Evolutionary conservation across 2,797 vertebrate species (phyloP).

Genomic region (Cyprinodon diabolis): DNA sequence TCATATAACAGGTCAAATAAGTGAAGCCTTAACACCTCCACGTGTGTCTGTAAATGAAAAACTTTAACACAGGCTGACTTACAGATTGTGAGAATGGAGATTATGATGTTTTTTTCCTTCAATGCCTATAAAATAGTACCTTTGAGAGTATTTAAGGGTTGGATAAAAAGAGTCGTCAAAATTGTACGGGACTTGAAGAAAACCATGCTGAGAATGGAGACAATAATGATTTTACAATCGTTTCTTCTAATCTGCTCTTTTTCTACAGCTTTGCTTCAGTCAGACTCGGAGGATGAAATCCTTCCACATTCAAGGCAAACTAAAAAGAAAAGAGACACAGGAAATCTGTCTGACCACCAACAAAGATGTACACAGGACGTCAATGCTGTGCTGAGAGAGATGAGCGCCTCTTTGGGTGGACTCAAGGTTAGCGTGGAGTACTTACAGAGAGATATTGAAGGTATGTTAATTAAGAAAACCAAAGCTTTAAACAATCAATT

Average conservation of each 20-base stretch:
- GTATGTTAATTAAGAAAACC: not conserved
- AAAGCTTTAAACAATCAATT: too few species aligned
- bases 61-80: too few species aligned
- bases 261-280: constrained; percentile 4
- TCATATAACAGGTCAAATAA: too few species aligned
- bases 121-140: too few species aligned
- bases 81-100: too few species aligned
- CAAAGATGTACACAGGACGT: constrained; percentile 2
- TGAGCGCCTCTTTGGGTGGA: constrained; percentile 27
- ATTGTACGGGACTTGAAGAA: not conserved
- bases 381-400: constrained; percentile 24
- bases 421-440: constrained; percentile 38
- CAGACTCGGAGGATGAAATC: constrained; percentile 18
- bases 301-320: constrained; percentile 6
- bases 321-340: not conserved
- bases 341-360: not conserved
- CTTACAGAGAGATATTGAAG: constrained; percentile 33
- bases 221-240: constrained; percentile 4
- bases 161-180: constrained; percentile 18
- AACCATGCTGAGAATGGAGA: constrained; percentile 20
- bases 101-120: too few species aligned
- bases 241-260: constrained; percentile 40
- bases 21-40: too few species aligned
- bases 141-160: too few species aligned
- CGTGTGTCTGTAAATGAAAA: too few species aligned